Base-by-base conservation (phyloP, 2,797 vertebrate genomes). In the Fundulus diaphanus region DNA sequence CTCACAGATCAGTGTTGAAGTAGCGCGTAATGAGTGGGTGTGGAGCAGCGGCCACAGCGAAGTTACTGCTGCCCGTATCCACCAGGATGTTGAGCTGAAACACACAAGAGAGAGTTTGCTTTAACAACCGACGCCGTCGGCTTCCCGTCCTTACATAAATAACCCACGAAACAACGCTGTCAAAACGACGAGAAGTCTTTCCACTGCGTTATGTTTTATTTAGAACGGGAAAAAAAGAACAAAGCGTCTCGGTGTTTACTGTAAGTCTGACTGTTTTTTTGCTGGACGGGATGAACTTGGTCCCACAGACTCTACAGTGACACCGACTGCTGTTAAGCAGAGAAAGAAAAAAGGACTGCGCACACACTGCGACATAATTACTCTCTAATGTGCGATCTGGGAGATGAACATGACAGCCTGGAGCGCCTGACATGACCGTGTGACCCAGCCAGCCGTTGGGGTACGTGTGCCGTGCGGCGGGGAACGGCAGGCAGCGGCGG, bases 41-140 rank as follows among this genome's bases (percentile, higher is more conserved):
- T 12, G 96, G 89, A 24, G 96, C 94, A 0, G 97, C 97, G 0
- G 98, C 97, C 83, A 99, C 98, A 0, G 98, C 98, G 80, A 99
- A 99, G 95, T 99, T 99, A 88, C 98, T 99, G 96, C 98, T 99
- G 74, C 98, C 98, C 0, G 98, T 99, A 85, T 99, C 98, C 72
- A 99, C 96, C 86, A 99, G 96, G 91, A 99, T 97, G 91, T 99
- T 98, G 54, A 99, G 85, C 98, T 99, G 96, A 73, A 88, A 84
- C 86, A 91, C 81, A 95, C 68, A 87, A 82, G 46, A 27, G 9
- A 75, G 33, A 61, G 73, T 78, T 69, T 84, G 49, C 40, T 80
- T 79, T 68, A 81, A 77, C 70, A 76, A 69, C 3, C 37, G 16
- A 42, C 12, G 44, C n/a, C 65, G 37, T 57, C 72, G 48, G 73